phyloP scores from a whole-genome alignment of 2,113 vertebrate genomes.

The Tetrax tetrax region DNA sequence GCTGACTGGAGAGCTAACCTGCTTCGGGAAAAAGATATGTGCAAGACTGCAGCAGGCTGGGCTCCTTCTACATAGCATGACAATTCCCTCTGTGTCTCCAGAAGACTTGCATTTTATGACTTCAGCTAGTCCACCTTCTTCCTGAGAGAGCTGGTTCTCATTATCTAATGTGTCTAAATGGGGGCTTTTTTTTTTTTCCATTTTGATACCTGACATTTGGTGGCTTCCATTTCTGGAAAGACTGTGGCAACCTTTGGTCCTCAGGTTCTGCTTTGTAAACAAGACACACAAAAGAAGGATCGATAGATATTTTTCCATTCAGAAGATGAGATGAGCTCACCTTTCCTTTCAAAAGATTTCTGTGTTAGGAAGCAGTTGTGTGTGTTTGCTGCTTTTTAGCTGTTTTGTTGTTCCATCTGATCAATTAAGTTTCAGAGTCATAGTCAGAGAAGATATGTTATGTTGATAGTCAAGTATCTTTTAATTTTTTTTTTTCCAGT shows the following conservation, averaged over 20 bases:
- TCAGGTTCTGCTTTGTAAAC: background rate
- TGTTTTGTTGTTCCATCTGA: background rate
- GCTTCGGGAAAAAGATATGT: background rate
- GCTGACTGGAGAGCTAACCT: background rate
- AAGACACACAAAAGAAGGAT: background rate
- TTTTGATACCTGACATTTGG: background rate
- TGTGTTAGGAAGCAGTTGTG: background rate
- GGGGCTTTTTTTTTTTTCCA: fast-evolving
- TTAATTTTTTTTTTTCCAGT: background rate
- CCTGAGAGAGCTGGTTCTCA: background rate
- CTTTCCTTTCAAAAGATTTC: background rate
- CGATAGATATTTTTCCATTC: background rate
- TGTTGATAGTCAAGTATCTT: background rate
- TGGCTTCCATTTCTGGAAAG: background rate
- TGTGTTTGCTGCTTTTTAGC: background rate
- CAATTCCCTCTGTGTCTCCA: background rate
- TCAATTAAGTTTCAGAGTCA: background rate
- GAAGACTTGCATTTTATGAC: background rate
- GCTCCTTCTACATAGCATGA: background rate
- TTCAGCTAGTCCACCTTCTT: background rate
- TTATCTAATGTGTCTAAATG: background rate
- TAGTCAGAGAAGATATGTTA: background rate
- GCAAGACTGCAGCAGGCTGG: background rate
- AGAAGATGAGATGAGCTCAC: background rate
- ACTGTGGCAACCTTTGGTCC: background rate